These are phyloP conservation scores for Amazona ochrocephala DNA, from an alignment of 2,797 vertebrate species.

Conservation along the genomic window DNA sequence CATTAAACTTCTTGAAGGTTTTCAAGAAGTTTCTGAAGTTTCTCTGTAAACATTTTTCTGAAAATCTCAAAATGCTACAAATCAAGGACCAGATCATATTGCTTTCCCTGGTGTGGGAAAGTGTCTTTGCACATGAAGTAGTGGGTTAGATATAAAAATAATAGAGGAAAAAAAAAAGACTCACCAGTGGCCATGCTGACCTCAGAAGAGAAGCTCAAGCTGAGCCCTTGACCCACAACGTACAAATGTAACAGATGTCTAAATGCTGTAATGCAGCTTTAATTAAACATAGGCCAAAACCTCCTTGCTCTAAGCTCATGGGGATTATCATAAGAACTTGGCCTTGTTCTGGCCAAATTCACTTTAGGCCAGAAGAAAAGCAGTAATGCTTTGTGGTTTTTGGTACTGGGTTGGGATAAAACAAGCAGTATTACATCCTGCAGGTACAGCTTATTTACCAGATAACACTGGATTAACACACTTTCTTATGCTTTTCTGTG, in stretches of 20 bases:
- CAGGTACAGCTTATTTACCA: not conserved
- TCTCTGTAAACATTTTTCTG: not conserved
- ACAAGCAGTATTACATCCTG: not conserved
- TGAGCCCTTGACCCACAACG: constrained; percentile 27
- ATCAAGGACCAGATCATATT: not conserved
- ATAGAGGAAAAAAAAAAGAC: not conserved
- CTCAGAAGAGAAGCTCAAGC: not conserved
- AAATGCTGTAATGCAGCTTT: constrained; percentile 56
- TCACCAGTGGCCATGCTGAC: not conserved
- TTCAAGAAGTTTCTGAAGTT: not conserved
- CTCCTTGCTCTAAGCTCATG: not conserved
- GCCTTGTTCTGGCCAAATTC: not conserved
- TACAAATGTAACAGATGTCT: constrained; percentile 68
- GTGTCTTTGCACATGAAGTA: not conserved
- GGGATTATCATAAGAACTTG: constrained; percentile 47
- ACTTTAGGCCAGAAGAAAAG: not conserved
- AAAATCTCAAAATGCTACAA: constrained; percentile 55
- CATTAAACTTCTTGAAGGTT: not conserved
- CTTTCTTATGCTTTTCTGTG: not conserved
- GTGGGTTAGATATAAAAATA: not conserved
- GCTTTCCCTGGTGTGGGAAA: not conserved
- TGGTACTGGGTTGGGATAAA: not conserved
- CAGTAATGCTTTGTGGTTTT: not conserved
- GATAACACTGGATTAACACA: not conserved
- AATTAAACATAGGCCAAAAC: constrained; percentile 66